Evolutionary conservation across 1,140 invertebrate species (phyloP).

Genomic region (Drosophila ambigua): DNA sequence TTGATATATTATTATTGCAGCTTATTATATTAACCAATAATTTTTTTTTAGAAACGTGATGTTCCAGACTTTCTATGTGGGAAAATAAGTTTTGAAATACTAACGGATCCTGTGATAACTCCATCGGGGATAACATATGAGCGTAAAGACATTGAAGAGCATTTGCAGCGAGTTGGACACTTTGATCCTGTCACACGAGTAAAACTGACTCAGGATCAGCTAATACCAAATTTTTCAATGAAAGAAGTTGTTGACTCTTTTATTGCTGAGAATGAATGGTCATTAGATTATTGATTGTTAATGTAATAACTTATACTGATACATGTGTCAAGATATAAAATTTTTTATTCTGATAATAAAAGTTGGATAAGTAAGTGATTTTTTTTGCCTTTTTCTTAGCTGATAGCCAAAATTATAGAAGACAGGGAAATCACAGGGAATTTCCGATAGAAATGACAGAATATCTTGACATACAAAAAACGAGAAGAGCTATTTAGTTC

Average conservation of each 20-base stretch:
- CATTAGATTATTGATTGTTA: slow-evolving; percentile 90
- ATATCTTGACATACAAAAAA: too few relatives aligned
- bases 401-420: too few relatives aligned
- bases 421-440: too few relatives aligned
- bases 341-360: too few relatives aligned
- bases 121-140: slow-evolving; percentile 99
- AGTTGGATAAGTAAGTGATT: too few relatives aligned
- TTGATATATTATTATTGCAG: too few relatives aligned
- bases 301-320: too few relatives aligned
- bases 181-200: slow-evolving; percentile 99
- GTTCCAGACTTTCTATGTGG: slow-evolving; percentile 99
- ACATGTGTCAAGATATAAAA: too few relatives aligned
- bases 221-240: slow-evolving; percentile 99
- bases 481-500: too few relatives aligned
- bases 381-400: too few relatives aligned
- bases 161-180: slow-evolving; percentile 98
- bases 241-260: slow-evolving; percentile 99
- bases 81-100: slow-evolving; percentile 99
- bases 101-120: slow-evolving; percentile 99
- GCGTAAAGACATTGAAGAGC: slow-evolving; percentile 98
- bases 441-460: too few relatives aligned
- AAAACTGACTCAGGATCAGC: slow-evolving; percentile 95
- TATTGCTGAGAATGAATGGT: slow-evolving; percentile 98
- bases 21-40: too few relatives aligned
- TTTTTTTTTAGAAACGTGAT: slow-evolving; percentile 92